Evolutionary conservation across 2,113 vertebrate genomes (phyloP), one percentile per base, ranked within the genome.

Genomic region (Aviceda subcristata): DNA sequence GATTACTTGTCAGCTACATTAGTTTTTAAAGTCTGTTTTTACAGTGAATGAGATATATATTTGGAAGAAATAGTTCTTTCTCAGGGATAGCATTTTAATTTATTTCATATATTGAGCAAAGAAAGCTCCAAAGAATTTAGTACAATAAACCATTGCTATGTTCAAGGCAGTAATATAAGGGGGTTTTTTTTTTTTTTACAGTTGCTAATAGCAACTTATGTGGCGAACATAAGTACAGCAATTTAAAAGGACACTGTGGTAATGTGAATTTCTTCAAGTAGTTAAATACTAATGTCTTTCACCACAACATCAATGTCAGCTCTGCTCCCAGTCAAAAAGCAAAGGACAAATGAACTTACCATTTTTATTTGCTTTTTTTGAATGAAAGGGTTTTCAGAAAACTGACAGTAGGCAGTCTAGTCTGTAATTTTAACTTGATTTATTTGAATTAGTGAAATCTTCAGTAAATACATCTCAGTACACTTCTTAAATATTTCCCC

Each of bases 201-300:
- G 96, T 97, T 97, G 95, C 96, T 95, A 97, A 82, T 91, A 93
- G 96, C 97, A 97, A 97, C 88, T 91, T 91, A 97, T 90, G 75
- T 97, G 92, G 97, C 83, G 91, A 72, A 97, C 74, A 68, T 97
- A 96, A 97, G 76, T 97, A 71, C 72, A 95, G 95, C 97, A 95
- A 96, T 97, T 97, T 97, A 66, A 88, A 96, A 92, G 78, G 92
- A 94, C 94, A 85, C 86, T 51, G 80, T 93, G 89, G 94, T 93
- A 94, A 97, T 94, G 81, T 88, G 94, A 94, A 93, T 97, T 96
- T 95, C 90, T 97, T 92, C 84, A 90, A 96, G 94, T 92, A 94
- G 93, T 92, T 96, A 96, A 97, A 96, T 95, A 95, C 86, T 80
- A 60, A 96, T 82, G 97, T 86, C 91, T 95, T 97, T 94, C 93